Evolutionary conservation across 2,113 vertebrate genomes (phyloP).

Genomic region (Baryphthengus martii): DNA sequence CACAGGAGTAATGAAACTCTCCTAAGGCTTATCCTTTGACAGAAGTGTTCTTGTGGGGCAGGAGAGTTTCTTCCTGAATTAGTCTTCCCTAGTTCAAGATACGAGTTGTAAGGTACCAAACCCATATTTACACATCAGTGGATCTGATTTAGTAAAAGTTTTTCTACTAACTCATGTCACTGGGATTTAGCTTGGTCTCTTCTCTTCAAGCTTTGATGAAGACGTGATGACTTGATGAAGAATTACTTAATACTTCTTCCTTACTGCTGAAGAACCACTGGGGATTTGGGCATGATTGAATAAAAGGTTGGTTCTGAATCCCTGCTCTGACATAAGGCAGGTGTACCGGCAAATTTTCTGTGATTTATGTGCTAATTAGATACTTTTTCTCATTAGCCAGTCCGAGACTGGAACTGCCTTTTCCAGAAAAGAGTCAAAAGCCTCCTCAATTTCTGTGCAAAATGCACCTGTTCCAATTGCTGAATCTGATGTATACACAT

Average conservation of each 20-base stretch:
- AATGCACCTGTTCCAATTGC: background rate
- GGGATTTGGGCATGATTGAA: background rate
- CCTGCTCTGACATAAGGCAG: background rate
- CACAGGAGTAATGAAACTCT: background rate
- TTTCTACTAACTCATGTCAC: background rate
- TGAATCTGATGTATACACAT: background rate
- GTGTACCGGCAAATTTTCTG: background rate
- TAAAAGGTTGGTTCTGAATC: background rate
- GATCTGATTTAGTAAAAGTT: background rate
- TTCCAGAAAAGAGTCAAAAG: background rate
- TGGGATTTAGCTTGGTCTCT: background rate
- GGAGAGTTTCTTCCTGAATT: background rate
- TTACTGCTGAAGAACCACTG: background rate
- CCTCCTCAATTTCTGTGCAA: background rate
- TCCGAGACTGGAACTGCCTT: background rate
- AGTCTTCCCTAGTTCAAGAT: background rate
- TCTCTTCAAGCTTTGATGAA: background rate
- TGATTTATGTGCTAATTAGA: constrained; percentile 2
- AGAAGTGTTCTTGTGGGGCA: background rate
- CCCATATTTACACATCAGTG: background rate
- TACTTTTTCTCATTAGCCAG: background rate
- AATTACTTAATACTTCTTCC: background rate
- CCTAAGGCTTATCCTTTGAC: background rate
- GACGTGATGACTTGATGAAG: background rate
- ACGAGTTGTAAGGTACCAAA: background rate